Base-by-base conservation (phyloP, 2,888 invertebrate genomes). In the Lasioglossum vierecki region DNA sequence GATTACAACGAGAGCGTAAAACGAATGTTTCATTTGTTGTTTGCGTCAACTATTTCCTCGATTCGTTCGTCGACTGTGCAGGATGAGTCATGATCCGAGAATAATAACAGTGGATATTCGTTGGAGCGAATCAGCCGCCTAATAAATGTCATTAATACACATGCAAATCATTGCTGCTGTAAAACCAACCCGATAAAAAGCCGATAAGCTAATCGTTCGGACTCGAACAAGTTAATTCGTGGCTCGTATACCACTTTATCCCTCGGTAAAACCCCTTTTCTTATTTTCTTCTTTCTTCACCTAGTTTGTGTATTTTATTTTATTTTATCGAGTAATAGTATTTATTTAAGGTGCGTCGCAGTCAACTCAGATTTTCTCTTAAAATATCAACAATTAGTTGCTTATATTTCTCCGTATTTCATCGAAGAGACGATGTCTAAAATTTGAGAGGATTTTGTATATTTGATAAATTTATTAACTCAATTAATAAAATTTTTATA, bases 61-160 rank as follows among this genome's bases (percentile, higher is more conserved):
- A 26, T 44, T 60, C 26, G 75, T 76, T 60, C 63, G 63, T 46
- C 11, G 44, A 44, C 60, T 63, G 60, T 44, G 9, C 26, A 11
- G 60, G 30, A 44, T 76, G 75, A 76, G 60, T 76, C 75, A 76
- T 8, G 60, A 44, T 44, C 44, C 22, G 26, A 63, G 60, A 76
- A 76, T 76, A 63, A 60, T 76, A 41, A 60, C 15, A 11, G 30
- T 46, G 18, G 13, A 63, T 18, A 18, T 26, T 76, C 44, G 26
- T 18, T 46, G 22, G 26, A 41, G 22, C 18, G 26, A 30, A 30
- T 18, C 75, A 30, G 22, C 26, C 57, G 57, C 39, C n/a, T 22
- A 60, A 71, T 44, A 30, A 73, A 41, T 41, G 18, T 9, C 26
- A 22, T 11, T 63, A 11, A 30, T 68, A 68, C 75, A 53, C 35